A percentile compares a stretch with the other conserved stretches of the same genome.
Evolutionary conservation across 2,888 invertebrate species (phyloP).

Genomic region (Zaprionus bogoriensis): DNA sequence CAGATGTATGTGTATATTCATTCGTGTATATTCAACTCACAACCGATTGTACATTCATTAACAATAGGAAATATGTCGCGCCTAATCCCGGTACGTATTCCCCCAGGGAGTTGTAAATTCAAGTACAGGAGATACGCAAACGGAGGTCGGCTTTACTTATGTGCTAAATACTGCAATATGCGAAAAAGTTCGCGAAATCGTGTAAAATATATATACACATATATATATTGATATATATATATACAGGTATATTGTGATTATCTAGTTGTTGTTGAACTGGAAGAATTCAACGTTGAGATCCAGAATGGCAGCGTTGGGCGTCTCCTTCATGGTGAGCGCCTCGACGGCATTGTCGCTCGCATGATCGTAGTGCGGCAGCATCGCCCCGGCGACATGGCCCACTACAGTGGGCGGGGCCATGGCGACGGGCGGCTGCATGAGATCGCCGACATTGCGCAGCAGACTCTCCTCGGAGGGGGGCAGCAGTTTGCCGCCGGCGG

Average conservation of each 20-base stretch:
- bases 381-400: conserved; percentile 38
- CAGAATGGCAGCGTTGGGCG: conserved; percentile 67
- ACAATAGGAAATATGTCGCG: conserved; percentile 2
- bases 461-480: conserved; percentile 82
- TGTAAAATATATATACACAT: not conserved
- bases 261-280: conserved; percentile 79
- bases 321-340: conserved; percentile 80
- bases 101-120: no score
- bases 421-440: conserved; percentile 73
- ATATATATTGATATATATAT: no score
- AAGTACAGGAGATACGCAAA: no score
- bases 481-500: conserved; percentile 80
- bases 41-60: conserved; percentile 22
- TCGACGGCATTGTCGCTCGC: conserved; percentile 83
- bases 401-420: conserved; percentile 43
- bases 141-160: no score
- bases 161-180: not conserved
- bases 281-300: conserved; percentile 82
- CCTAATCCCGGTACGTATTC: no score
- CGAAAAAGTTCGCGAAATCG: not conserved
- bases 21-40: conserved; percentile 23
- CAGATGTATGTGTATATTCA: no score
- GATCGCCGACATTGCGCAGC: conserved; percentile 80
- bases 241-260: not conserved
- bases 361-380: conserved; percentile 80